phyloP scores from a whole-genome alignment of 2,797 vertebrate species.

The Coluber constrictor region DNA sequence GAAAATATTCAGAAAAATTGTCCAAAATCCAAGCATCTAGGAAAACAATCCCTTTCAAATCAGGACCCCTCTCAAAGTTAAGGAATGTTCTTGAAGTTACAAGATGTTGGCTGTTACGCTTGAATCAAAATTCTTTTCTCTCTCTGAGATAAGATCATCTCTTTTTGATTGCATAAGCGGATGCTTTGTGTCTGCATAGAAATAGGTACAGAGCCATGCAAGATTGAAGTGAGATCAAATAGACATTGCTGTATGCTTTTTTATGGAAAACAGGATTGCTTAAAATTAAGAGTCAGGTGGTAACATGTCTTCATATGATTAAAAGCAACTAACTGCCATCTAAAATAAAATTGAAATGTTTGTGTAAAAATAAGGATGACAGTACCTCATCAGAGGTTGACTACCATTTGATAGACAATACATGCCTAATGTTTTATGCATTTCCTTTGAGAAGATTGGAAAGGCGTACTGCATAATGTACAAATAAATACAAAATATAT shows the following conservation, averaged over 20 bases:
- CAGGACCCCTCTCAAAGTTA: neutral
- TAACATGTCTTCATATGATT: neutral
- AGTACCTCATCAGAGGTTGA: neutral
- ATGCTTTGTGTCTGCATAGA: neutral
- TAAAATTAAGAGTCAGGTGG: neutral
- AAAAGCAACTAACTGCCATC: neutral
- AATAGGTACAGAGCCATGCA: slow-evolving; percentile 6
- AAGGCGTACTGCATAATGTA: neutral
- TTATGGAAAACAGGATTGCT: neutral
- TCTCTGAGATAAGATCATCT: neutral
- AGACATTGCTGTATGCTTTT: neutral
- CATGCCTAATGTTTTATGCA: neutral
- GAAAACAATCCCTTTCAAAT: neutral
- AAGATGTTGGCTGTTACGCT: neutral
- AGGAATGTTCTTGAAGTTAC: neutral
- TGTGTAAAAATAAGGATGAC: neutral
- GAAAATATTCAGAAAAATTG: neutral
- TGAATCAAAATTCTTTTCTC: neutral
- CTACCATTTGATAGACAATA: neutral
- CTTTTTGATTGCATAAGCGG: neutral
- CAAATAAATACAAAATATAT: neutral
- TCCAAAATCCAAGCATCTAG: neutral
- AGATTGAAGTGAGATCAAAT: slow-evolving; percentile 7
- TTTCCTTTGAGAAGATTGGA: neutral
- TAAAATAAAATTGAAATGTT: neutral